These are phyloP conservation scores for Papilio demoleus DNA, from an alignment of 2,888 invertebrate genomes.

Conservation along the genomic window DNA sequence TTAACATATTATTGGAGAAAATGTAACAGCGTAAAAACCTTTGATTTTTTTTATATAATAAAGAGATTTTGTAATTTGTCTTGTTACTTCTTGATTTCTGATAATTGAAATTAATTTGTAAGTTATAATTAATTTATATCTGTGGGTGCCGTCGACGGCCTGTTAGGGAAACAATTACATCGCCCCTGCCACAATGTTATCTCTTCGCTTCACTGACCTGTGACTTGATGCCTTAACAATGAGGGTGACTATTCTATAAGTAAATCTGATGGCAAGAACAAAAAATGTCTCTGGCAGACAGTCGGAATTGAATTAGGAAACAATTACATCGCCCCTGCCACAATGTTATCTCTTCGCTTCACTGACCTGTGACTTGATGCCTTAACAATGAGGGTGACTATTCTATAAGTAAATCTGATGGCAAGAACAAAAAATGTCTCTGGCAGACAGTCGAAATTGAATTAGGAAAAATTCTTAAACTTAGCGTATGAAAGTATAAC, in stretches of 20 bases:
- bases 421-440: background rate
- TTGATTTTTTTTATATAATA: too few species aligned
- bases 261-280: background rate
- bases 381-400: conserved; percentile 60
- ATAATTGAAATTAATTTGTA: conserved; percentile 20
- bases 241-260: conserved; percentile 49
- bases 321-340: conserved; percentile 64
- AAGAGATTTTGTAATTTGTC: too few species aligned
- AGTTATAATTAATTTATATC: conserved; percentile 24
- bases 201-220: conserved; percentile 71
- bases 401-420: conserved; percentile 34
- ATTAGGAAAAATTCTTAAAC: too few species aligned
- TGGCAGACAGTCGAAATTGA: background rate
- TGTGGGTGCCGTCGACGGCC: conserved; percentile 46
- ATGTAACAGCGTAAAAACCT: too few species aligned
- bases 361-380: conserved; percentile 70
- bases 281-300: background rate
- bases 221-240: conserved; percentile 71
- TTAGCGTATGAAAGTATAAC: too few species aligned
- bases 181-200: conserved; percentile 75
- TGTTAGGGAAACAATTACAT: conserved; percentile 52
- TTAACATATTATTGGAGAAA: too few species aligned
- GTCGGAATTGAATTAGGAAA: conserved; percentile 44
- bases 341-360: conserved; percentile 77
- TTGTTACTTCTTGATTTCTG: conserved; percentile 26